A percentile compares a stretch with the other conserved stretches of the same genome.
phyloP scores from a whole-genome alignment of 2,797 vertebrate species.

The Falco concolor region DNA sequence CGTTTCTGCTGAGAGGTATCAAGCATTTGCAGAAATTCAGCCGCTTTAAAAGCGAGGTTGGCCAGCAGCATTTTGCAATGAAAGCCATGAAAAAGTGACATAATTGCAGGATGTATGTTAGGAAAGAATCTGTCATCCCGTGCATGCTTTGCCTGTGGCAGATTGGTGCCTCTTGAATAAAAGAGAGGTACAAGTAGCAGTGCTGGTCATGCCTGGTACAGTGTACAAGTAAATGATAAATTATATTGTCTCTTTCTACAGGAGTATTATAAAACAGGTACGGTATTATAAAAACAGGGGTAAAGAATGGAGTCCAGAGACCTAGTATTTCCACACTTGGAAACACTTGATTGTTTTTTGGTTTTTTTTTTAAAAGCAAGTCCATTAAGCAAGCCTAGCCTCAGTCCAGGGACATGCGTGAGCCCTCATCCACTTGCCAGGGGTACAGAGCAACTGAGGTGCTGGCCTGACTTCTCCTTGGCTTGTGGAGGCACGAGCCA shows the following conservation, averaged over 20 bases:
- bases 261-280: background rate
- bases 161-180: background rate
- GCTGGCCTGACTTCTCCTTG: background rate
- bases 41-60: background rate
- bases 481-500: background rate
- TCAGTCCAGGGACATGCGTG: background rate
- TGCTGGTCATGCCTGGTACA: background rate
- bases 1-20: background rate
- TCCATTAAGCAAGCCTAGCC: background rate
- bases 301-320: background rate
- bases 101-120: background rate
- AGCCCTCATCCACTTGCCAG: background rate
- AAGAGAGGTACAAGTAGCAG: background rate
- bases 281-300: background rate
- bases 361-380: background rate
- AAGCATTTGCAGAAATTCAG: background rate
- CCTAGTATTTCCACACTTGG: background rate
- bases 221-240: background rate
- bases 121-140: background rate
- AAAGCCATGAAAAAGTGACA: background rate
- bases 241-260: background rate
- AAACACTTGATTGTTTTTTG: background rate
- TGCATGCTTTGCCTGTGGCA: background rate
- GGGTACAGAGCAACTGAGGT: background rate
- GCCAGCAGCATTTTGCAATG: background rate